phyloP scores from a whole-genome alignment of 2,888 invertebrate species.

The Prenolepis imparis region DNA sequence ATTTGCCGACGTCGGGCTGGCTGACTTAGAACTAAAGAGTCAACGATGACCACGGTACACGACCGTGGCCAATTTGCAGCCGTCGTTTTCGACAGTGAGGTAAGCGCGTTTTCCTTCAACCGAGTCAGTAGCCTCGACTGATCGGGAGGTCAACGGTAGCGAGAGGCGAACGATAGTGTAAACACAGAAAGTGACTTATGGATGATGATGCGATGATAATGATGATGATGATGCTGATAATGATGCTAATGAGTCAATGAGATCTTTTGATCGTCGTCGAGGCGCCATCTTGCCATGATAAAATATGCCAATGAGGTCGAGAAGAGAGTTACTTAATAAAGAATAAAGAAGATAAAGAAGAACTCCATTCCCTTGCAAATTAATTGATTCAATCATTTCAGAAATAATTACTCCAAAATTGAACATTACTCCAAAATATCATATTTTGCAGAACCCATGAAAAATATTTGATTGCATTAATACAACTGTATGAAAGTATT shows the following conservation, averaged over 20 bases:
- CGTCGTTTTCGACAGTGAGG: conserved; percentile 56
- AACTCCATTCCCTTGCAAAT: not conserved
- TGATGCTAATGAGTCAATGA: no score
- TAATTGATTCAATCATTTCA: not conserved
- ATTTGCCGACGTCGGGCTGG: conserved; percentile 36
- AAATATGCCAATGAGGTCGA: not conserved
- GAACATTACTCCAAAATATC: not conserved
- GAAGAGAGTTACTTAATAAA: not conserved
- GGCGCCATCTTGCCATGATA: conserved; percentile 41
- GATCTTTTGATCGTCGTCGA: not conserved
- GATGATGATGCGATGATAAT: not conserved
- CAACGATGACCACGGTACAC: conserved; percentile 43
- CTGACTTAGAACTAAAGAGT: conserved; percentile 27
- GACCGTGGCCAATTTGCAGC: conserved; percentile 59
- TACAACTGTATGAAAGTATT: not conserved
- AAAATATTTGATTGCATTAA: not conserved
- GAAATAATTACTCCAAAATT: not conserved
- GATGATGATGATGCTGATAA: no score
- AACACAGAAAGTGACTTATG: conserved; percentile 41
- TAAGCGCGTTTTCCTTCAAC: conserved; percentile 42
- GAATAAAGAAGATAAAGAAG: conserved; percentile 22
- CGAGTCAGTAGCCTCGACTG: conserved; percentile 37
- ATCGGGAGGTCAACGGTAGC: conserved; percentile 49
- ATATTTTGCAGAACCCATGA: not conserved
- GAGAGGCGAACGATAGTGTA: conserved; percentile 29